Percentiles rank a stretch among this genome's conserved stretches.
These are phyloP conservation scores for Apogon hyalosoma DNA, from an alignment of 2,797 vertebrate genomes.

Conservation along the genomic window DNA sequence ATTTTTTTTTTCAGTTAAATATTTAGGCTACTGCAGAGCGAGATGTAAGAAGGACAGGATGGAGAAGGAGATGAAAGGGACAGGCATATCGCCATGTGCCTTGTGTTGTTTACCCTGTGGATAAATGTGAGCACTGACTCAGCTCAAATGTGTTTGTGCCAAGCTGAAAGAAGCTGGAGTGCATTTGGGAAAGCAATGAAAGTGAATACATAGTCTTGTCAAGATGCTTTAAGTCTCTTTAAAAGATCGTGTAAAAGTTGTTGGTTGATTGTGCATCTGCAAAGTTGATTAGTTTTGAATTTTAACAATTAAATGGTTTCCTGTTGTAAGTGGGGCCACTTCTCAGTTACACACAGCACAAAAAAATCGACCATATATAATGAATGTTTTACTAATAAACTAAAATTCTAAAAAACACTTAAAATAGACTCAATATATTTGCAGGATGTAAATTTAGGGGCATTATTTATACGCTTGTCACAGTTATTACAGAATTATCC, in stretches of 20 bases:
- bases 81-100: constrained; percentile 40
- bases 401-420: too few relatives aligned
- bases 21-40: constrained; percentile 62
- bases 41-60: constrained; percentile 44
- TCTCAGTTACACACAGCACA: too few relatives aligned
- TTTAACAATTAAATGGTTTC: background rate
- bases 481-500: too few relatives aligned
- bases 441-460: too few relatives aligned
- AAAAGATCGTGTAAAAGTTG: too few relatives aligned
- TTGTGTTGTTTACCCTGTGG: constrained; percentile 55
- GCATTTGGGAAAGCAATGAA: constrained; percentile 35
- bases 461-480: too few relatives aligned
- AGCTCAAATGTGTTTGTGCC: constrained; percentile 36
- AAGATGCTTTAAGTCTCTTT: too few relatives aligned
- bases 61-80: constrained; percentile 57
- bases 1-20: constrained; percentile 51
- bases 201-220: constrained; percentile 20
- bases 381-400: too few relatives aligned
- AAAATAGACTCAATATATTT: too few relatives aligned
- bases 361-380: too few relatives aligned
- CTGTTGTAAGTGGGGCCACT: too few relatives aligned
- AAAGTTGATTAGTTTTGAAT: constrained; percentile 1
- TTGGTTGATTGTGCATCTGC: constrained; percentile 11
- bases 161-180: constrained; percentile 27
- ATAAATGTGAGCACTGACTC: constrained; percentile 56